Evolutionary conservation across 2,797 vertebrate genomes (phyloP), one percentile per base, ranked within the genome.

Genomic region (Phataginus tetradactyla): DNA sequence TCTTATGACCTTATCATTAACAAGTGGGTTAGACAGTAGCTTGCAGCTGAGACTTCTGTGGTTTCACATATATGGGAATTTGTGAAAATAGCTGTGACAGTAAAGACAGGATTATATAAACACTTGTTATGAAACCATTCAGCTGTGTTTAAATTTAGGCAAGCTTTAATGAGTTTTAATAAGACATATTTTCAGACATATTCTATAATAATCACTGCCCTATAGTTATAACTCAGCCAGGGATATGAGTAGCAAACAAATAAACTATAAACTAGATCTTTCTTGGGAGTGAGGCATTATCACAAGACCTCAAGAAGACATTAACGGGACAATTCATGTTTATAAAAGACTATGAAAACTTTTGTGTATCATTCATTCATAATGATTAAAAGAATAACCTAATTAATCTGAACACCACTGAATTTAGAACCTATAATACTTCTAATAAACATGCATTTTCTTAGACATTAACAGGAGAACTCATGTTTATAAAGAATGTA

Each of bases 381-480:
- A 57, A 53, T 81, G 37, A 59, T 80, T 77, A 81, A 42, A 86
- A 91, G 17, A 71, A 45, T 55, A 61, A 88, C 8, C 11, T 66
- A 42, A 64, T 51, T 80, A 69, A 75, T 71, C 51, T 39, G 69
- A 75, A 42, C 8, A 20, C 20, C 23, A 32, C 1, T 93, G 57
- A 94, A 91, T 86, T 91, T 21, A 83, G 71, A 90, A 90, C 20
- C 51, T 34, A 21, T 25, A n/a, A 57, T 87, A 59, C 17, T 64
- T 84, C 29, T 34, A 86, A 66, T 95, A 49, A 59, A 21, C 34
- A 45, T 61, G 2, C 39, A 66, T 81, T 77, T 21, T 69, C 63
- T 61, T 61, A 89, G 32, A 57, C 18, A 68, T 78, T 66, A 39
- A 69, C 4, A 5, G n/a, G 21, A 55, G 29, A 93, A 91, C 81